Conservation (phyloP, 2,888 invertebrate species). For the Pedicia rivosa region DNA sequence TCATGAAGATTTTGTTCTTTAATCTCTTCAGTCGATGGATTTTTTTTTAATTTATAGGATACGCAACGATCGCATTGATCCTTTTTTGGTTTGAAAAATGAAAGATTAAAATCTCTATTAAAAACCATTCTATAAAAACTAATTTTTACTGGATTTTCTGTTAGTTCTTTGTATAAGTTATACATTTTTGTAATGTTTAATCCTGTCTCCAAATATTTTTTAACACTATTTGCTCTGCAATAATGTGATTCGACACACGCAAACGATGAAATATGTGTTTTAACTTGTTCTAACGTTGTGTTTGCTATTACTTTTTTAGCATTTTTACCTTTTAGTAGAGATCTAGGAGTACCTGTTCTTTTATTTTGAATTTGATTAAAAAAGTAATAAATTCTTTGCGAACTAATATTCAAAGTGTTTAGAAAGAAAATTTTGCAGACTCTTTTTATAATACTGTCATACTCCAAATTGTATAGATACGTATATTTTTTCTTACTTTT, state of each 20-base stretch:
- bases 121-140: slow-evolving; percentile 6
- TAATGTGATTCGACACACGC: slow-evolving; percentile 7
- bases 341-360: neutral
- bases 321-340: slow-evolving; percentile 6
- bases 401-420: slow-evolving; percentile 6
- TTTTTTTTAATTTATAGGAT: neutral
- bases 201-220: slow-evolving; percentile 9
- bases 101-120: slow-evolving; percentile 7
- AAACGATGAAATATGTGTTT: slow-evolving; percentile 4
- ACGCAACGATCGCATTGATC: slow-evolving; percentile 6
- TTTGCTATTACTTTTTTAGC: slow-evolving; percentile 3
- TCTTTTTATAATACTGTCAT: neutral
- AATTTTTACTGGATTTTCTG: slow-evolving; percentile 4
- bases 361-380: slow-evolving; percentile 6
- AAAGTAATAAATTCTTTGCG: slow-evolving; percentile 9
- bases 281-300: slow-evolving; percentile 3
- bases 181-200: slow-evolving; percentile 8
- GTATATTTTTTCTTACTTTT: neutral
- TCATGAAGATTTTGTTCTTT: neutral
- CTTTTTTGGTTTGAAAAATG: slow-evolving; percentile 8
- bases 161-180: slow-evolving; percentile 4
- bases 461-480: slow-evolving; percentile 7
- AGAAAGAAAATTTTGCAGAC: slow-evolving; percentile 8
- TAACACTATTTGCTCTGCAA: slow-evolving; percentile 7
- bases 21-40: neutral